These are phyloP conservation scores for Clupea harengus DNA, from an alignment of 2,113 vertebrate species.

Conservation along the genomic window DNA sequence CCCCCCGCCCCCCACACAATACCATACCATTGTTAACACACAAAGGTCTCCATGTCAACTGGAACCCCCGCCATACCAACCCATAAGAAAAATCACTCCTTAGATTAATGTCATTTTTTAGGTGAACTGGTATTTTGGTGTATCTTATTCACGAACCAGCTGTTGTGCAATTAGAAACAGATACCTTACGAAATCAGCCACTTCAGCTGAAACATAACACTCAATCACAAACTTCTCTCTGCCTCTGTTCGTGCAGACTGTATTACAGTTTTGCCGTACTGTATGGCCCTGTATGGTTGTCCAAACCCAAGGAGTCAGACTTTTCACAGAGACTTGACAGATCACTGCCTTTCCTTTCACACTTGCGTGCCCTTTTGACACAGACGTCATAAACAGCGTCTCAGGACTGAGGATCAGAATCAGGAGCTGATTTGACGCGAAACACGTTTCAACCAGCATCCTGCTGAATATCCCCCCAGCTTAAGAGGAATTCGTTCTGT, in stretches of 20 bases:
- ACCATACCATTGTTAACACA: neutral
- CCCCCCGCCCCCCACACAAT: no score
- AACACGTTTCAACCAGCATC: neutral
- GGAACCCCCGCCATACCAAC: neutral
- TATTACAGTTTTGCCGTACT: neutral
- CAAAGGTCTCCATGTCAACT: neutral
- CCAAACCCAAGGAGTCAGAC: neutral
- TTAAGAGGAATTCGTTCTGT: neutral
- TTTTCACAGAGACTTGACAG: constrained; percentile 22
- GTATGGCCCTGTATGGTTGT: neutral
- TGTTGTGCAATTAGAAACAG: no score
- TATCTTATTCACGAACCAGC: no score
- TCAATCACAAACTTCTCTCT: neutral
- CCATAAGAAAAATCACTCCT: neutral
- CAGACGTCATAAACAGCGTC: constrained; percentile 6
- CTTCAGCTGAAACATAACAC: neutral
- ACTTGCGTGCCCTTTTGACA: constrained; percentile 2
- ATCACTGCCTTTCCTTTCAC: neutral
- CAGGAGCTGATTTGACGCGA: neutral
- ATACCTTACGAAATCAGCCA: no score
- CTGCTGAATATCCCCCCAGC: neutral
- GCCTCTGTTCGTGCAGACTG: neutral
- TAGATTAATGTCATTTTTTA: neutral
- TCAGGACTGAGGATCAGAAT: neutral
- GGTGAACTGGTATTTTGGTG: no score